Conservation (phyloP, 2,113 vertebrate genomes). For the Lates calcarifer region DNA sequence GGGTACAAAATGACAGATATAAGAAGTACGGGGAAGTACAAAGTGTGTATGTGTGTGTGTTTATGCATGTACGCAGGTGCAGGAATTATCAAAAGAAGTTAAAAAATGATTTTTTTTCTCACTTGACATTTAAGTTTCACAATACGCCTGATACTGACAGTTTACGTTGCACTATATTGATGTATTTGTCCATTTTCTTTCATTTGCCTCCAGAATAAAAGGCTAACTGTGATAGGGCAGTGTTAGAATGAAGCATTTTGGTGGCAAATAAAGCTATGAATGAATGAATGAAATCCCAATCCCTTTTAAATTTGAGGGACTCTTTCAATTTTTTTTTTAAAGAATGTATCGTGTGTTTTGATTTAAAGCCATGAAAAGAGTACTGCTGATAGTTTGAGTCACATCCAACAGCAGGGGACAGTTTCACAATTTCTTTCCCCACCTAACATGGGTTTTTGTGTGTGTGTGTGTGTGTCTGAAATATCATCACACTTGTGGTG, state of each 20-base stretch:
- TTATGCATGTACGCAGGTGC: slow-evolving; percentile 3
- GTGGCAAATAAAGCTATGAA: slow-evolving; percentile 39
- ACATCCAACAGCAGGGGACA: slow-evolving; percentile 21
- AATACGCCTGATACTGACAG: slow-evolving; percentile 34
- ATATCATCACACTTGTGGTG: slow-evolving; percentile 48
- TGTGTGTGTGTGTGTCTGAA: slow-evolving; percentile 49
- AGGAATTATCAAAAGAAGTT: slow-evolving; percentile 8
- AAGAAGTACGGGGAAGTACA: slow-evolving; percentile 18
- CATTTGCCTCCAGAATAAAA: slow-evolving; percentile 42
- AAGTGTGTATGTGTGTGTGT: slow-evolving; percentile 22
- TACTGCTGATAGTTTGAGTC: neutral
- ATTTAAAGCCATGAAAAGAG: slow-evolving; percentile 26
- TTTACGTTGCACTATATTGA: slow-evolving; percentile 40
- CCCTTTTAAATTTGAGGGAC: slow-evolving; percentile 45
- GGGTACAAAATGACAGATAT: slow-evolving; percentile 43
- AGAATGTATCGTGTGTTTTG: neutral
- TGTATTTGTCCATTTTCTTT: slow-evolving; percentile 12
- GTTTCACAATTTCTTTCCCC: slow-evolving; percentile 14
- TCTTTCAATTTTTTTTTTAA: slow-evolving; percentile 17
- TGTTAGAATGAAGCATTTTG: slow-evolving; percentile 47
- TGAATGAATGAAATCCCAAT: slow-evolving; percentile 23
- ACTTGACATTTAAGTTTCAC: slow-evolving; percentile 29
- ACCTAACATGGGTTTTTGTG: neutral
- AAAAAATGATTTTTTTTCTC: neutral
- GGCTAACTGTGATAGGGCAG: slow-evolving; percentile 43